phyloP scores from a whole-genome alignment of 2,113 vertebrate genomes.

The Columba livia region DNA sequence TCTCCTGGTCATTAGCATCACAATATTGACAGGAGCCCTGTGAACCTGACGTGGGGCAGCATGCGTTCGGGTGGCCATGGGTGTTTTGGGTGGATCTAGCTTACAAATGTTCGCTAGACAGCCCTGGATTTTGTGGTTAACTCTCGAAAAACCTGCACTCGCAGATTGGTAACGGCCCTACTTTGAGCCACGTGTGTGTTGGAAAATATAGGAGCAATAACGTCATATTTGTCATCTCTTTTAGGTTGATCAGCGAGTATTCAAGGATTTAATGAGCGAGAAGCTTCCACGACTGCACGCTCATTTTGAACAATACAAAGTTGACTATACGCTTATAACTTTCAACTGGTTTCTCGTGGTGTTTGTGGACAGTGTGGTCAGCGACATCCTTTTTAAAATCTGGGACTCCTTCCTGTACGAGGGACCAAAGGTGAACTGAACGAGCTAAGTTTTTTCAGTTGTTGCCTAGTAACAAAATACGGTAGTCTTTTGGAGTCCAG shows the following conservation, averaged over 20 bases:
- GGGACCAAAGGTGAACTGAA: slow-evolving; percentile 89
- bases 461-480: background rate
- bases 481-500: background rate
- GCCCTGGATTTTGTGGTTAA: background rate
- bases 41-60: background rate
- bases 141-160: background rate
- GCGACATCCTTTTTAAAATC: slow-evolving; percentile 95
- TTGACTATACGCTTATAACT: slow-evolving; percentile 96
- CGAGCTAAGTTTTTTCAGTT: background rate
- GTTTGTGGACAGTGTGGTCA: slow-evolving; percentile 96
- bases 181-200: background rate
- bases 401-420: slow-evolving; percentile 98
- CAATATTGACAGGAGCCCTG: background rate
- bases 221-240: background rate
- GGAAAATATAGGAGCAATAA: background rate
- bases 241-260: slow-evolving; percentile 97
- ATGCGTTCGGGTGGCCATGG: fast-evolving
- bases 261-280: slow-evolving; percentile 94
- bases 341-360: slow-evolving; percentile 99
- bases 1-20: background rate
- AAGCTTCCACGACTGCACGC: slow-evolving; percentile 91
- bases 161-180: background rate
- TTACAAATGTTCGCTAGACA: background rate
- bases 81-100: background rate
- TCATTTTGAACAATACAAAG: slow-evolving; percentile 92